A percentile compares a stretch with the other conserved stretches of the same genome.
Conservation (phyloP, 1,140 invertebrate genomes). For the Saxidomus purpurata region DNA sequence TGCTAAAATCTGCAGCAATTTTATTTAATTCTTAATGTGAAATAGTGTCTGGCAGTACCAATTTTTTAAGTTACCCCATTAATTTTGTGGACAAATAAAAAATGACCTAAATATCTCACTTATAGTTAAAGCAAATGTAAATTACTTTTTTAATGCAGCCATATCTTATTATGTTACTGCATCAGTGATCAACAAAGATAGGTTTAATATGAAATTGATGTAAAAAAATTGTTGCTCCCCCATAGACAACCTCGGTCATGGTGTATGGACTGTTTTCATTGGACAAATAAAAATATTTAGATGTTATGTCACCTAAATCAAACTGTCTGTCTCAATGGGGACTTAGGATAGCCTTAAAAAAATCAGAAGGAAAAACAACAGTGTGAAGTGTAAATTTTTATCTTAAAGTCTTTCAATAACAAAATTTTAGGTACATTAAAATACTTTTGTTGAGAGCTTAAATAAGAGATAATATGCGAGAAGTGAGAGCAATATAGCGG, state of each 20-base stretch:
- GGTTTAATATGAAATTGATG: background rate
- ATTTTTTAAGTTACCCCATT: too few relatives aligned
- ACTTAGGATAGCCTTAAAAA: background rate
- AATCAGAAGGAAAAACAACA: constrained; percentile 7
- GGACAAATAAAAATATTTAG: constrained; percentile 29
- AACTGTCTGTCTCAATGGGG: constrained; percentile 2
- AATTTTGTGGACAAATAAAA: too few relatives aligned
- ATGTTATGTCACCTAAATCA: constrained; percentile 7
- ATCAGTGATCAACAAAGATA: background rate
- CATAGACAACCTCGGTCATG: background rate
- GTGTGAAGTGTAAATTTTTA: background rate
- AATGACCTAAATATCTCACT: too few relatives aligned
- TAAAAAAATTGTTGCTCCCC: background rate
- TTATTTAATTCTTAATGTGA: too few relatives aligned
- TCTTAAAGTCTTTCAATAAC: background rate
- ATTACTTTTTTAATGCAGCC: background rate
- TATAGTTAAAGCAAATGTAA: too few relatives aligned
- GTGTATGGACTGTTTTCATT: constrained; percentile 39
- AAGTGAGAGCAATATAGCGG: background rate
- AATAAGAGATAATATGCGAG: background rate
- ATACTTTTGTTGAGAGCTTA: background rate
- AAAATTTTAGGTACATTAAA: background rate
- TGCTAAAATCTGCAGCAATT: too few relatives aligned
- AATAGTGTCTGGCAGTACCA: too few relatives aligned
- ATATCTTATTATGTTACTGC: constrained; percentile 10